Conservation (phyloP, 2,113 vertebrate species). For the Tupaia chinensis region DNA sequence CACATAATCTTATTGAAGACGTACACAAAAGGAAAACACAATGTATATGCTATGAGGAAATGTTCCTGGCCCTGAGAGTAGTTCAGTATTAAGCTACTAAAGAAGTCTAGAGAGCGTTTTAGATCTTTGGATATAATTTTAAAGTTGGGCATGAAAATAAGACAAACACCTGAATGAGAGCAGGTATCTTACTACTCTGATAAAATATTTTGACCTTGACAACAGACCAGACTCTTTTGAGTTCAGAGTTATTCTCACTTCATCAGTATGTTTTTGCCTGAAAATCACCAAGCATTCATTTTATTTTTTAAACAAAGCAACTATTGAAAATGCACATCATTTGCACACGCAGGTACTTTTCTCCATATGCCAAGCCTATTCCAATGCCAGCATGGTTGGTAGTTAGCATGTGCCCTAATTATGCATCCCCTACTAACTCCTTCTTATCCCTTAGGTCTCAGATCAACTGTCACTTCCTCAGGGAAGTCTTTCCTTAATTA, state of each 20-base stretch:
- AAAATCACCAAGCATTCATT: conserved; percentile 27
- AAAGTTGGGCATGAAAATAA: conserved; percentile 30
- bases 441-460: conserved; percentile 22
- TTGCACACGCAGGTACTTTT: not conserved
- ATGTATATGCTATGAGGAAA: not conserved
- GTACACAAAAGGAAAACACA: not conserved
- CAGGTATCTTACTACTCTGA: not conserved
- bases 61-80: not conserved
- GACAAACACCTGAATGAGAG: not conserved
- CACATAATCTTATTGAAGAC: not conserved
- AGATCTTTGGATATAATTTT: conserved; percentile 9
- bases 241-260: not conserved
- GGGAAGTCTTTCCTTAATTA: conserved; percentile 73
- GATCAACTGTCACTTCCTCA: conserved; percentile 65
- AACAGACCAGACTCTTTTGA: not conserved
- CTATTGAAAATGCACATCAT: conserved; percentile 24
- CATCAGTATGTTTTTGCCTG: not conserved
- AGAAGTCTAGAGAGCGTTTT: not conserved
- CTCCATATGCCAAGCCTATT: conserved; percentile 40
- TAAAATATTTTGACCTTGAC: conserved; percentile 11
- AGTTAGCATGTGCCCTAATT: conserved; percentile 58
- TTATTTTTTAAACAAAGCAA: conserved; percentile 54
- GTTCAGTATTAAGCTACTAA: not conserved
- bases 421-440: not conserved
- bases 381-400: not conserved